Evolutionary conservation across 2,888 invertebrate species (phyloP).

Genomic region (Lithophane socia): DNA sequence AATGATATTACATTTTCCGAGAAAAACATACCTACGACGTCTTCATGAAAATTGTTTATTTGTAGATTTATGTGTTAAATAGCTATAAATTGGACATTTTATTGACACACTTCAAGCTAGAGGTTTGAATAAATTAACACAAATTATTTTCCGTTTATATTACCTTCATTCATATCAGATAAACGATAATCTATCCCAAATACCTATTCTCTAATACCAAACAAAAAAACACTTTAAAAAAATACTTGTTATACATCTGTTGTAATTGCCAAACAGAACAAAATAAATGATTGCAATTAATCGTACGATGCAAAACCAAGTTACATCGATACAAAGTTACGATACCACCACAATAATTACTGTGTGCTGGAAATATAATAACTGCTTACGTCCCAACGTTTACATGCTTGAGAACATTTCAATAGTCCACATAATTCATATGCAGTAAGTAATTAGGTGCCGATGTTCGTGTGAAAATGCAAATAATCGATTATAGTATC

Average conservation of each 20-base stretch:
- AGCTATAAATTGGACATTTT: constrained; percentile 31
- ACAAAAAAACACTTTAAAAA: not conserved
- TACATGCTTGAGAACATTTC: constrained; percentile 45
- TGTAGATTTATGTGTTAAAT: not conserved
- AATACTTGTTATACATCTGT: not conserved
- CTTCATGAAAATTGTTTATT: constrained; percentile 9
- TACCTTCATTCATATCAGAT: constrained; percentile 7
- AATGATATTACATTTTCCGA: constrained; percentile 16
- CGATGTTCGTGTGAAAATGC: constrained; percentile 48
- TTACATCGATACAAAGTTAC: constrained; percentile 11
- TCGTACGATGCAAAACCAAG: constrained; percentile 15
- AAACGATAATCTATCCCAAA: constrained; percentile 2
- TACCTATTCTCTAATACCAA: not conserved
- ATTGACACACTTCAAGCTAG: constrained; percentile 13
- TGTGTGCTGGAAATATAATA: constrained; percentile 30
- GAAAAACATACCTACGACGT: constrained; percentile 14
- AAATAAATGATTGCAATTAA: constrained; percentile 10
- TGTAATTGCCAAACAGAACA: constrained; percentile 1
- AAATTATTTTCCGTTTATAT: constrained; percentile 14
- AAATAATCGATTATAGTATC: constrained; percentile 36
- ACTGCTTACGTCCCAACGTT: constrained; percentile 35
- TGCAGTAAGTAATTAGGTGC: constrained; percentile 46
- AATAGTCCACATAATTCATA: constrained; percentile 41
- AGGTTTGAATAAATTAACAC: not conserved
- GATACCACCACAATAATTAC: constrained; percentile 23